These are phyloP conservation scores for Ptychobarbus kaznakovi DNA, from an alignment of 2,797 vertebrate genomes.

Conservation along the genomic window DNA sequence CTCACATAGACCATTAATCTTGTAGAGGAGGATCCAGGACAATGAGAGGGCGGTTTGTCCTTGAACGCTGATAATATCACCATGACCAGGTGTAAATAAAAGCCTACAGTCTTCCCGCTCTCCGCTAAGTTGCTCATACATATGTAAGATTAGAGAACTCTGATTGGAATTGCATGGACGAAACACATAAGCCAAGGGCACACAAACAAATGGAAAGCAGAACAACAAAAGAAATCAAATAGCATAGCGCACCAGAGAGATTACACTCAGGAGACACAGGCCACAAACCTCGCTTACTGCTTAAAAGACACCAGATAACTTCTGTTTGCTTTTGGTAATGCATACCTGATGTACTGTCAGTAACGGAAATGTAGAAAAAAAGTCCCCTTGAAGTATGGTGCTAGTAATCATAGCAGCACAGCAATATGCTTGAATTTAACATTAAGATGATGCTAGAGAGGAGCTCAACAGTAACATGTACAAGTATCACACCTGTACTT, in stretches of 20 bases:
- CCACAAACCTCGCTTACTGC: background rate
- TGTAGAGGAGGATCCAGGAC: slow-evolving; percentile 38
- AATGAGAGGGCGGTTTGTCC: slow-evolving; percentile 31
- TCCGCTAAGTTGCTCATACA: slow-evolving; percentile 52
- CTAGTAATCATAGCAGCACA: background rate
- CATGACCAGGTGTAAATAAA: slow-evolving; percentile 48
- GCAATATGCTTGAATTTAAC: slow-evolving; percentile 9
- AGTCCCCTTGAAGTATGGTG: background rate
- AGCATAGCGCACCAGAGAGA: slow-evolving; percentile 1
- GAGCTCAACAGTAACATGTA: background rate
- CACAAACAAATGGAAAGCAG: slow-evolving; percentile 2
- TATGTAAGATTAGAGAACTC: slow-evolving; percentile 57
- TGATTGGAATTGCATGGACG: slow-evolving; percentile 48
- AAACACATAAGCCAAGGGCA: slow-evolving; percentile 32
- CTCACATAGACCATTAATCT: background rate
- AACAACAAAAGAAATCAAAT: slow-evolving; percentile 29
- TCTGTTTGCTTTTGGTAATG: background rate
- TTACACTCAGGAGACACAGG: slow-evolving; percentile 2
- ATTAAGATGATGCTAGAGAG: background rate
- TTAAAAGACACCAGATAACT: slow-evolving; percentile 8
- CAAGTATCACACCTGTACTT: background rate
- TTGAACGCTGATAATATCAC: slow-evolving; percentile 57
- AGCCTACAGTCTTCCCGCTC: slow-evolving; percentile 33
- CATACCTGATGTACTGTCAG: background rate
- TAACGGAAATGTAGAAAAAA: background rate